Evolutionary conservation across 1,140 invertebrate species (phyloP).

Genomic region (Condylostylus longicornis): DNA sequence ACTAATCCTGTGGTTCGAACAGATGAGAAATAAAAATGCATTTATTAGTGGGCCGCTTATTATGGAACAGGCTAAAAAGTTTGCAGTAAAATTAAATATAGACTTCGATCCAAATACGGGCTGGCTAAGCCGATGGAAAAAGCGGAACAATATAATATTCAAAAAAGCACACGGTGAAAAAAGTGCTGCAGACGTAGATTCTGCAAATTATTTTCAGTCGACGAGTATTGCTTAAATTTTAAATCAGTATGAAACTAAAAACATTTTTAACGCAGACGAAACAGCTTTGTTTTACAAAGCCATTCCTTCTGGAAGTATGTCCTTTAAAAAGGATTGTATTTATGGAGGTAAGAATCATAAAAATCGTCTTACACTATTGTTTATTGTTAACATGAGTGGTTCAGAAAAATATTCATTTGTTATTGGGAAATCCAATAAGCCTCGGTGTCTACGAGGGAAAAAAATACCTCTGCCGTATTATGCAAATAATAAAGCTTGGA

Average conservation of each 20-base stretch:
- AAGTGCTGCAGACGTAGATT: background rate
- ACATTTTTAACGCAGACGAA: slow-evolving; percentile 3
- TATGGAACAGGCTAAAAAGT: slow-evolving; percentile 5
- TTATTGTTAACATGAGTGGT: no score
- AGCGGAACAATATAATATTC: background rate
- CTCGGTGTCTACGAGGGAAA: no score
- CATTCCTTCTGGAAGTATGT: no score
- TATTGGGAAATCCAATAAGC: no score
- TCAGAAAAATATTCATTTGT: no score
- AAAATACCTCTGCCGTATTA: no score
- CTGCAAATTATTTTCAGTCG: background rate
- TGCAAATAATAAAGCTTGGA: no score
- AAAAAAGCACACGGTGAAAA: background rate
- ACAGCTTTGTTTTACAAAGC: slow-evolving; percentile 3
- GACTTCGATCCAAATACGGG: background rate
- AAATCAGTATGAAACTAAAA: background rate
- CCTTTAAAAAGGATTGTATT: no score
- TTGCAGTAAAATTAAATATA: slow-evolving; percentile 1
- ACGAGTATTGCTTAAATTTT: background rate
- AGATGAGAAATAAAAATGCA: slow-evolving; percentile 1
- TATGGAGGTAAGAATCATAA: no score
- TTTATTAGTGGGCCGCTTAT: background rate
- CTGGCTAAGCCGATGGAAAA: slow-evolving; percentile 1
- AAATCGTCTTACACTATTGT: no score
- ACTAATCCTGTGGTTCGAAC: slow-evolving; percentile 1